A percentile compares a stretch with the other conserved stretches of the same genome.
phyloP scores from a whole-genome alignment of 2,113 vertebrate genomes.

The Pithys albifrons region DNA sequence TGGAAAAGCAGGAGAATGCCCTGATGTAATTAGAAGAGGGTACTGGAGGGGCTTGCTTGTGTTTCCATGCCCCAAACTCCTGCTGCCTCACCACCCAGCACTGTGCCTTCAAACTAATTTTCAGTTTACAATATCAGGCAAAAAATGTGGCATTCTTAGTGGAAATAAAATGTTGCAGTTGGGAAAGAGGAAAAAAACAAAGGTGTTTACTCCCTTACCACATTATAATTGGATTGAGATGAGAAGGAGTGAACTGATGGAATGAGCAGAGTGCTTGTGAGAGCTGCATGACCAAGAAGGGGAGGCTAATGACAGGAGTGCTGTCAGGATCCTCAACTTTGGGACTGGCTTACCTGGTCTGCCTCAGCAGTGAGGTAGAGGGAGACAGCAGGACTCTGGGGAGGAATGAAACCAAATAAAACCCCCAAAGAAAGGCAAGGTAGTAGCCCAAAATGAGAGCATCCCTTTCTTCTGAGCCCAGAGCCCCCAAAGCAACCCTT shows the following conservation, averaged over 20 bases:
- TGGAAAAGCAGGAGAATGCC: not conserved
- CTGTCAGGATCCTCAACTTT: not conserved
- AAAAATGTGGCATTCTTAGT: not conserved
- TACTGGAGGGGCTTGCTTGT: not conserved
- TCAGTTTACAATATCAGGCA: not conserved
- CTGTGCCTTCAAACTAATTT: fast-evolving
- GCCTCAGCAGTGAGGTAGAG: not conserved
- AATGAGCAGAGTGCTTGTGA: not conserved
- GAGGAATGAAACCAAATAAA: not conserved
- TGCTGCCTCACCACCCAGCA: not conserved
- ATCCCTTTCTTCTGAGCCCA: not conserved
- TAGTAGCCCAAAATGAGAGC: fast-evolving
- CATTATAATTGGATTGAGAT: not conserved
- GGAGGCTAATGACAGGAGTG: not conserved
- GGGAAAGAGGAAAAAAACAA: not conserved
- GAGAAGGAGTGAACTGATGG: not conserved
- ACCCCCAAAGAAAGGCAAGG: not conserved
- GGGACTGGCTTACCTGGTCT: not conserved
- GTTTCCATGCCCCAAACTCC: not conserved
- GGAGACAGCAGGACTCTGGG: not conserved
- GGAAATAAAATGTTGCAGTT: not conserved
- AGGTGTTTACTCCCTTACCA: not conserved
- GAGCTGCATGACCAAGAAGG: not conserved
- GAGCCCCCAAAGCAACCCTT: not conserved
- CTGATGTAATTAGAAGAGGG: not conserved